Conservation (phyloP, 2,888 invertebrate species). For the Smittia sp. region DNA sequence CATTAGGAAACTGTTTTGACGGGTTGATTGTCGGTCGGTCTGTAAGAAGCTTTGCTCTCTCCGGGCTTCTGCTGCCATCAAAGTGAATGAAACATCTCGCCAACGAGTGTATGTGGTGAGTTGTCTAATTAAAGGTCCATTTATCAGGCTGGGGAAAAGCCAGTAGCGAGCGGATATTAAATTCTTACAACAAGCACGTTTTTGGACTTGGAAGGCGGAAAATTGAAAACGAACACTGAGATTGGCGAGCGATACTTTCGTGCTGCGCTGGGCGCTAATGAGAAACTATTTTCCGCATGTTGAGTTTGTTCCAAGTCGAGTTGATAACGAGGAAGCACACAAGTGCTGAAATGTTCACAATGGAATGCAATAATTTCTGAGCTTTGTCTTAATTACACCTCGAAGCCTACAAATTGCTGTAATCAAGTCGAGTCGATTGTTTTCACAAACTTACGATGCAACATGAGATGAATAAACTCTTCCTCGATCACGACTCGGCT, state of each 20-base stretch:
- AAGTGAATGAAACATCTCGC: not conserved
- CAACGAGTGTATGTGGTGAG: not conserved
- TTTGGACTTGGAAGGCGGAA: not conserved
- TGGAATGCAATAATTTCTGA: no score
- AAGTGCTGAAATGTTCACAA: no score
- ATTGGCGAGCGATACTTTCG: no score
- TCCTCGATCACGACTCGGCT: not conserved
- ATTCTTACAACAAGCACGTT: not conserved
- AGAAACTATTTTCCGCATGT: no score
- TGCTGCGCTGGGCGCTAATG: no score
- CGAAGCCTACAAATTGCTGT: not conserved
- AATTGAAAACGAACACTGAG: not conserved
- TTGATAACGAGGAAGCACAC: no score
- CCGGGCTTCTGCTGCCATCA: not conserved
- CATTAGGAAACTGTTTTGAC: not conserved
- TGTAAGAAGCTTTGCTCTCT: slow-evolving; percentile 3
- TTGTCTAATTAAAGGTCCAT: slow-evolving; percentile 32
- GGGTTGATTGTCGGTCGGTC: not conserved
- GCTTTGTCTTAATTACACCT: no score
- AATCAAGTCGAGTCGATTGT: not conserved
- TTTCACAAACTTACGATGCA: not conserved
- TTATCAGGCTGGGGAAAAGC: not conserved
- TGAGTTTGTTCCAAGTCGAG: no score
- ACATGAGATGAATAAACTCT: not conserved
- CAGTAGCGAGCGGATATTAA: slow-evolving; percentile 6